Percentiles rank a stretch among this genome's conserved stretches.
Conservation (phyloP, 2,113 vertebrate genomes). For the Ranitomeya variabilis region DNA sequence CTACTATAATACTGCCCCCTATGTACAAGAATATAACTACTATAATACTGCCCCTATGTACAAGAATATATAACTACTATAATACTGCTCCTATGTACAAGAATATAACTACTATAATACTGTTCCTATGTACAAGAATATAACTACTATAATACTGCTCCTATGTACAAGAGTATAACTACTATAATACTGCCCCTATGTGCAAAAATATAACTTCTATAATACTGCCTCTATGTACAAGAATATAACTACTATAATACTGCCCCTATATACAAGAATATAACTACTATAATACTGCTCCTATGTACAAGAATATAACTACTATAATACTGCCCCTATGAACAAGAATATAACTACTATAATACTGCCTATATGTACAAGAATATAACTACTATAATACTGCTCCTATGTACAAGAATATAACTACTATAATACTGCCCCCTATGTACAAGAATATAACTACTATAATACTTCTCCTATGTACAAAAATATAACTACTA, state of each 20-base stretch:
- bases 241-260: slow-evolving; percentile 6
- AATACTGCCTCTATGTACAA: not conserved
- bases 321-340: too few species aligned
- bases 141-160: not conserved
- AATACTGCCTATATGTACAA: too few species aligned
- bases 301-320: too few species aligned
- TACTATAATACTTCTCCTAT: too few species aligned
- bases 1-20: too few species aligned
- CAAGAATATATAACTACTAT: slow-evolving; percentile 3
- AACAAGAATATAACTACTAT: too few species aligned
- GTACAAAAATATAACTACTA: too few species aligned
- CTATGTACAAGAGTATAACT: not conserved
- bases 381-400: too few species aligned
- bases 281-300: not conserved
- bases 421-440: not conserved
- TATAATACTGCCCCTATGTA: too few species aligned
- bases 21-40: too few species aligned
- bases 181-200: not conserved
- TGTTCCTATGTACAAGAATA: not conserved
- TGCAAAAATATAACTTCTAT: not conserved
- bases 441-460: not conserved
- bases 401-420: too few species aligned
- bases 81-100: not conserved
- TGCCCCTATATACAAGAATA: not conserved
- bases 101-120: slow-evolving; percentile 6